Percentiles rank a stretch among this genome's conserved stretches.
Conservation (phyloP, 2,797 vertebrate genomes). For the Lepus townsendii region DNA sequence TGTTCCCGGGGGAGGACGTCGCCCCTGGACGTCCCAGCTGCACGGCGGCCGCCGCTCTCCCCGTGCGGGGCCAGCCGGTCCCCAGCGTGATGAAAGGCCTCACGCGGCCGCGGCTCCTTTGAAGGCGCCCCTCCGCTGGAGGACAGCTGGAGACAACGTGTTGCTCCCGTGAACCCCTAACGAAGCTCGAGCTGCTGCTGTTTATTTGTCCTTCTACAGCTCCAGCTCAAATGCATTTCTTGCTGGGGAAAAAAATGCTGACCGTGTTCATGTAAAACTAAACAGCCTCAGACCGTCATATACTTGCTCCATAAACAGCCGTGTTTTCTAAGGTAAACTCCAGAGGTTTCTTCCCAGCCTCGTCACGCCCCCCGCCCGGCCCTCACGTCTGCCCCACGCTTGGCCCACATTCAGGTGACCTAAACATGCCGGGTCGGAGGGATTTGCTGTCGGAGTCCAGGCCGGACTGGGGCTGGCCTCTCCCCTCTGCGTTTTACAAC, state of each 20-base stretch:
- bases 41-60: slow-evolving; percentile 85
- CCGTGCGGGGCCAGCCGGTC: slow-evolving; percentile 90
- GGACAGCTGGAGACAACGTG: slow-evolving; percentile 94
- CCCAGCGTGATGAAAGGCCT: slow-evolving; percentile 90
- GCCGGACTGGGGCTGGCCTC: rapidly evolving
- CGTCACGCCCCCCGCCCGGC: background rate
- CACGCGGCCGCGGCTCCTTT: slow-evolving; percentile 84
- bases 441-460: background rate
- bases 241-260: slow-evolving; percentile 47
- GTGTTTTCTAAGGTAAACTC: slow-evolving; percentile 70
- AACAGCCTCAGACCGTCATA: slow-evolving; percentile 67
- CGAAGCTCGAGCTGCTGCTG: slow-evolving; percentile 84
- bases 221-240: slow-evolving; percentile 65
- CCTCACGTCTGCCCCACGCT: rapidly evolving
- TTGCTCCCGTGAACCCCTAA: slow-evolving; percentile 84
- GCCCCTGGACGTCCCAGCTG: slow-evolving; percentile 86
- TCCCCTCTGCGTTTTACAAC: background rate
- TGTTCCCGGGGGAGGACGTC: slow-evolving; percentile 83
- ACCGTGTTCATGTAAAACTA: slow-evolving; percentile 76
- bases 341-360: slow-evolving; percentile 24
- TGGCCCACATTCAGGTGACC: background rate
- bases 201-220: slow-evolving; percentile 91
- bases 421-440: background rate
- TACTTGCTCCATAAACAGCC: slow-evolving; percentile 71
- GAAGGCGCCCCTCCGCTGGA: slow-evolving; percentile 87